Evolutionary conservation across 2,113 vertebrate genomes (phyloP), one percentile per base, ranked within the genome.

Genomic region (Pimephales promelas): DNA sequence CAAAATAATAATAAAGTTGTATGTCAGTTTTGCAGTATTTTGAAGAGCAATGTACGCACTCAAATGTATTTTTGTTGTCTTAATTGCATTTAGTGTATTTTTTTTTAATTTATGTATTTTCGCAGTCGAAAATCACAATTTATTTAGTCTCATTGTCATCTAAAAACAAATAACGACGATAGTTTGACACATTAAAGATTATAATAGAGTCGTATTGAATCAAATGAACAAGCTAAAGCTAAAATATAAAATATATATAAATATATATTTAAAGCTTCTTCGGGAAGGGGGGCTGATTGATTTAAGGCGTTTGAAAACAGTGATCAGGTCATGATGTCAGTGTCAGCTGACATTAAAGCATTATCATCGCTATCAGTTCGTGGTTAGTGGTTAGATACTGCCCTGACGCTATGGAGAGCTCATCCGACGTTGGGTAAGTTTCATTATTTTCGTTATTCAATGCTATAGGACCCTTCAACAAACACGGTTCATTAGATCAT

Each of bases 321-420:
- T 22, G 31, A 68, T 81, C 40, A 66, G 10, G 57, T 62, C 34
- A 16, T 34, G 77, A 79, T 64, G 43, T 81, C 79, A 70, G 4
- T 81, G 64, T 81, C 79, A 81, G 79, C 62, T 70, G 79, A 81
- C 9, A 8, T 40, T 28, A 81, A 70, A 81, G 22, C 79, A 4
- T 40, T 54, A 68, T 16, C 10, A 49, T 36, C 24, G 36, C 40
- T 45, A 22, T 49, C 59, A 64, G 77, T 49, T 43, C 31, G 40
- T 75, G 26, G 71, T 40, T 16, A 14, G 43, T 13, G 1, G 3
- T 16, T 52, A 18, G 26, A 28, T n/a, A 31, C 24, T n/a, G 36
- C 47, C 18, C 24, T n/a, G n/a, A 62, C 26, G 43, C 61, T 68
- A n/a, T 68, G 61, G 62, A 81, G 28, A 52, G 3, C 11, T 54